Evolutionary conservation across 1,140 invertebrate species (phyloP), one percentile per base, ranked within the genome.

Genomic region (Drosophila sturtevanti): DNA sequence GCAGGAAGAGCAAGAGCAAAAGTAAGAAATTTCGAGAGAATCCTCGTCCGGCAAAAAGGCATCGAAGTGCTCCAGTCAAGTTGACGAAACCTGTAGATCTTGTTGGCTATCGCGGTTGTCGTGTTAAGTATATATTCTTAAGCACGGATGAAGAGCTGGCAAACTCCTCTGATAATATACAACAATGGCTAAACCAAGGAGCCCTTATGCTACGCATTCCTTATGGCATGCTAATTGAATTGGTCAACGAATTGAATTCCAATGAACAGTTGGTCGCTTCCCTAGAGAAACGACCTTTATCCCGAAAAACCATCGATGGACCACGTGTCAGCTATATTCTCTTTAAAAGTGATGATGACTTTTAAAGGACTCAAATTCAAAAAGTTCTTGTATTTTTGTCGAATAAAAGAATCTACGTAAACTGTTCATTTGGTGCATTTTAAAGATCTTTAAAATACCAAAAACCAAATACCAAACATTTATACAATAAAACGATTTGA

Each of bases 221-320:
- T 12, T 69, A 85, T 12, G 1, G 7, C 10, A 84, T 73, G 77
- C 76, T 84, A 22, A 56, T 67, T 41, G 73, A 77, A 14, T 31
- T 77, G 48, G 9, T 77, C 1, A 14, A 31, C 31, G 74, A 77
- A 11, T 37, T 77, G 12, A 68, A 68, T 11, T 51, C 41, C 12
- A 79, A 82, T 14, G 81, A 67, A 27, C 37, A 60, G 11, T 12
- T 82, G 35, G 68, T 35, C 10, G 31, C 58, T 16, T 44, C 48
- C 1, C 18, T 79, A 41, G 72, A 84, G 51, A 69, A 59, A 6
- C 12, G 3, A 0, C 9, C 12, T 1, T 1, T 18, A 6, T 22
- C 38, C 0, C 22, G 24, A 3, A 4, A 4, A 11, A 14, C 11
- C 5, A 21, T 4, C 2, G 9, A 12, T 1, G 2, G 22, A 0